Percentiles rank a stretch among this genome's conserved stretches.
Conservation (phyloP, 2,797 vertebrate species). For the Propithecus deckenii region DNA sequence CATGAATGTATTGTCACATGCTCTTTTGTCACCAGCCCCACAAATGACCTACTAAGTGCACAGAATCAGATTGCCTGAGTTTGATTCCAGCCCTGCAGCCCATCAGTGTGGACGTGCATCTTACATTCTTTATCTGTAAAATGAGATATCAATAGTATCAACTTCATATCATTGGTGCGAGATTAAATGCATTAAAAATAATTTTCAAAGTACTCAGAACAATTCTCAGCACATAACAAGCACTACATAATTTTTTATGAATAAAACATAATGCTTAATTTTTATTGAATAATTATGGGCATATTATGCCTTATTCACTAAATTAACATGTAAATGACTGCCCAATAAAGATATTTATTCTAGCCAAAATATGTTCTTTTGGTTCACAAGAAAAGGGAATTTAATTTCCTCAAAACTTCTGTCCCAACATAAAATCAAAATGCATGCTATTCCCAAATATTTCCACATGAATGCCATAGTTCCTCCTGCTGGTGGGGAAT, state of each 20-base stretch:
- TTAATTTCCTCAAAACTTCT: not conserved
- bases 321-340: not conserved
- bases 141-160: not conserved
- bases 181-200: not conserved
- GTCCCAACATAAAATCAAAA: not conserved
- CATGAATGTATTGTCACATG: not conserved
- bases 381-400: not conserved
- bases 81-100: not conserved
- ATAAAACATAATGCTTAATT: not conserved
- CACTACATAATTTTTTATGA: not conserved
- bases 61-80: not conserved
- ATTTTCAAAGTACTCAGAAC: not conserved
- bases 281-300: not conserved
- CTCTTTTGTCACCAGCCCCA: not conserved
- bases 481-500: rapidly evolving
- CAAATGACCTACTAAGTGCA: not conserved
- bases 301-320: not conserved
- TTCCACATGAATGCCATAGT: not conserved
- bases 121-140: not conserved
- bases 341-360: not conserved
- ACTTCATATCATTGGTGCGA: not conserved
- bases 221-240: not conserved
- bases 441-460: not conserved
- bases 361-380: not conserved
- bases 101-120: not conserved